Conservation (phyloP, 2,113 vertebrate species). For the Sphaerodactylus townsendi region DNA sequence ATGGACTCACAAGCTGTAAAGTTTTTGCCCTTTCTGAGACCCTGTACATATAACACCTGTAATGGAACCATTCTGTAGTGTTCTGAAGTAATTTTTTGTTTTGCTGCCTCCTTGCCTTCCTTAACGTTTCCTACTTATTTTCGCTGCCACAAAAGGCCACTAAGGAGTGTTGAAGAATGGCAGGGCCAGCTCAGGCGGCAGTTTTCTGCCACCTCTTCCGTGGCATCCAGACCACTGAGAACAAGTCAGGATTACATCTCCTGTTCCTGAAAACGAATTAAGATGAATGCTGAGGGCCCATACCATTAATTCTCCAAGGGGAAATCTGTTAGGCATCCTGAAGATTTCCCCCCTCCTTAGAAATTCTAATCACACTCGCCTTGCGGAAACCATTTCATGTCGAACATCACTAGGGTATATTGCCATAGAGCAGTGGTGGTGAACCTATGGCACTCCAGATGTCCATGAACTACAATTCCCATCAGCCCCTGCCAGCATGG, state of each 20-base stretch:
- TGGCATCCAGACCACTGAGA: neutral
- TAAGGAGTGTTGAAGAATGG: neutral
- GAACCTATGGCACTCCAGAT: too few relatives aligned
- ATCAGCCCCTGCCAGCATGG: too few relatives aligned
- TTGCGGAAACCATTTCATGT: neutral
- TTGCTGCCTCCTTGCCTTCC: too few relatives aligned
- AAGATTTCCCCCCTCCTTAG: neutral
- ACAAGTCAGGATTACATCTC: neutral
- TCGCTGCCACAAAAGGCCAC: neutral
- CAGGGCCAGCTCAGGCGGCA: neutral
- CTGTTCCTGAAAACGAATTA: constrained; percentile 56
- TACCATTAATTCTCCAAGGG: constrained; percentile 46
- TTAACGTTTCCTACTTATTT: too few relatives aligned
- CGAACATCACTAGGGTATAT: too few relatives aligned
- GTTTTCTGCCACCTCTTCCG: neutral
- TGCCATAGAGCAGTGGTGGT: too few relatives aligned
- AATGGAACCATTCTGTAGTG: too few relatives aligned
- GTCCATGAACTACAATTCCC: too few relatives aligned
- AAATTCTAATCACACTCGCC: neutral
- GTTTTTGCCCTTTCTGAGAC: too few relatives aligned
- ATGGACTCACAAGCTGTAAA: too few relatives aligned
- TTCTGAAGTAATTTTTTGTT: too few relatives aligned
- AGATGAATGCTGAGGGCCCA: constrained; percentile 66
- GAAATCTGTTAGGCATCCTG: constrained; percentile 38
- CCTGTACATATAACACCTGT: too few relatives aligned